Percentiles rank a stretch among this genome's conserved stretches.
Conservation (phyloP, 2,888 invertebrate genomes). For the Cyclophora albipunctata region DNA sequence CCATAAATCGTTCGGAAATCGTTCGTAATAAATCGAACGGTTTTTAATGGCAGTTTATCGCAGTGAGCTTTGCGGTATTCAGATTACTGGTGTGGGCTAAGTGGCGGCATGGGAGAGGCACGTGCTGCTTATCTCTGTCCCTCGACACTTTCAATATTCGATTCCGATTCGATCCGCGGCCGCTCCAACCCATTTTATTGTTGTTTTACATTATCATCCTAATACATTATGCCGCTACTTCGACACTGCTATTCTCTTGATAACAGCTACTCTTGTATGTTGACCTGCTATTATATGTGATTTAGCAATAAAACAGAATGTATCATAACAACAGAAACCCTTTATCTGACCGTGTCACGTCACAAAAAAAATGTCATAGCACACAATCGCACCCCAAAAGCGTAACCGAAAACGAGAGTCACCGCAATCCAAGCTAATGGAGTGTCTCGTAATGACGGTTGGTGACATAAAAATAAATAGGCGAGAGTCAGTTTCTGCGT, state of each 20-base stretch:
- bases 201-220: too few relatives aligned
- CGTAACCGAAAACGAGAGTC: slow-evolving; percentile 71
- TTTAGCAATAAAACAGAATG: background rate
- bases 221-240: too few relatives aligned
- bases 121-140: slow-evolving; percentile 69
- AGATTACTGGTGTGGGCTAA: slow-evolving; percentile 66
- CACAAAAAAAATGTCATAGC: slow-evolving; percentile 42
- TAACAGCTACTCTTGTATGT: too few relatives aligned
- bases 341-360: slow-evolving; percentile 34
- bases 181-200: too few relatives aligned
- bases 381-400: slow-evolving; percentile 64
- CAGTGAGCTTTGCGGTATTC: slow-evolving; percentile 72
- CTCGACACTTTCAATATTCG: slow-evolving; percentile 75
- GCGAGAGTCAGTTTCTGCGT: slow-evolving; percentile 75
- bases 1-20: slow-evolving; percentile 66
- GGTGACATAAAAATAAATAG: slow-evolving; percentile 77
- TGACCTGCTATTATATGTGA: slow-evolving; percentile 8
- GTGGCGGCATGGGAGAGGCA: slow-evolving; percentile 67
- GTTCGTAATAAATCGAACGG: slow-evolving; percentile 73
- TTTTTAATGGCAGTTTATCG: slow-evolving; percentile 75
- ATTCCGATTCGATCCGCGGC: slow-evolving; percentile 44
- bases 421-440: slow-evolving; percentile 75
- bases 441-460: slow-evolving; percentile 76
- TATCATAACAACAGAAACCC: slow-evolving; percentile 27
- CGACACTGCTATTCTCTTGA: too few relatives aligned